Evolutionary conservation across 2,797 vertebrate species (phyloP), one percentile per base, ranked within the genome.

Genomic region (Coregonus suidteri): DNA sequence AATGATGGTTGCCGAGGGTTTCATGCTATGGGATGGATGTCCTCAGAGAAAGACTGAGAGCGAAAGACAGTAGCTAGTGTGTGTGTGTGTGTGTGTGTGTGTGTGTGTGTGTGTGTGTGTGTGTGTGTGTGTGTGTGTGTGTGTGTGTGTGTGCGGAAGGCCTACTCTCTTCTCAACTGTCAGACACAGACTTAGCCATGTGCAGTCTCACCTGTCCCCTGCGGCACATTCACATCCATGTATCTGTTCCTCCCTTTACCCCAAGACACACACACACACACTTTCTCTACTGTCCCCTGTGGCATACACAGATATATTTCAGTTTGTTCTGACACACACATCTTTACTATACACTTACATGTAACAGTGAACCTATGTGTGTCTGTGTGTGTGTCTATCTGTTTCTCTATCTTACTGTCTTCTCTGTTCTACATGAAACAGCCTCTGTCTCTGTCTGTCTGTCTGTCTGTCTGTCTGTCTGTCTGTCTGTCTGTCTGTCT

Each of bases 11-110:
- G 84, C 82, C 76, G 84, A 86, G 81, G 75, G 81, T 69, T 83
- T 88, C 85, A 79, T 88, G 87, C 89, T 79, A 51, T 66, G 74
- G 88, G 89, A 90, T 87, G 71, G 76, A 80, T 89, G 88, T 89
- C 90, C 87, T 86, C 76, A 78, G 88, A 91, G 79, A 69, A 6
- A 31, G 25, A 20, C 15, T 16, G 54, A 59, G 18, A 59, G 54
- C 6, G 54, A 6, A n/a, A 59, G 54, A 59, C 4, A 59, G 54
- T 16, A 56, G 53, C 53, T 56, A n/a, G 20, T 65, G 62, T 65
- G 62, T 68, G 35, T 69, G 35, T 69, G 67, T 65, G 16, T 69
- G 67, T 69, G 6, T 68, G 66, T 68, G 67, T n/a, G 66, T n/a
- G 67, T 65, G 16, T 69, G 67, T 69, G 6, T 68, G 66, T 68